Conservation (phyloP, 2,797 vertebrate genomes). For the Halcyon smyrnensis region DNA sequence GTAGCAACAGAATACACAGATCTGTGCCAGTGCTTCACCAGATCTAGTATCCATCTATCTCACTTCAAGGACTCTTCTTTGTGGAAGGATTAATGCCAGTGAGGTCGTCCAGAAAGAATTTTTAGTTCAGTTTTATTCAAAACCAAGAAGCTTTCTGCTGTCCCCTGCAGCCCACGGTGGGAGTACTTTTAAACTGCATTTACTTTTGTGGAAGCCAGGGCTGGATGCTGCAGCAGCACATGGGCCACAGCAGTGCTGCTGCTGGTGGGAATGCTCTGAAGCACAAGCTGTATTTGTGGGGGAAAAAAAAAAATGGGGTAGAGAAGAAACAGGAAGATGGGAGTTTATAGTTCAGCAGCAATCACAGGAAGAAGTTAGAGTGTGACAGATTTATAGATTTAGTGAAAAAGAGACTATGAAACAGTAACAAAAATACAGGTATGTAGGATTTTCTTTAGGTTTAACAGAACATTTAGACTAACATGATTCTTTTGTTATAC, state of each 20-base stretch:
- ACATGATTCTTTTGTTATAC: constrained; percentile 85
- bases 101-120: background rate
- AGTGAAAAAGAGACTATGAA: constrained; percentile 72
- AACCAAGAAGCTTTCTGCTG: background rate
- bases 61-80: background rate
- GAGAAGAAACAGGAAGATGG: background rate
- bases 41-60: background rate
- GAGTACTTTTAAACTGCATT: constrained; percentile 67
- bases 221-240: constrained; percentile 73
- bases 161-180: background rate
- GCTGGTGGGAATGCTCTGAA: background rate
- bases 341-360: background rate
- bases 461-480: constrained; percentile 79
- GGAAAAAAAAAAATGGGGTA: background rate
- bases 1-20: background rate
- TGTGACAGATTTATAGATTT: constrained; percentile 56
- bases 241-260: constrained; percentile 54
- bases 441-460: constrained; percentile 59
- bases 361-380: background rate
- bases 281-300: background rate
- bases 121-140: background rate
- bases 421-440: constrained; percentile 69
- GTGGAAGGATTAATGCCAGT: background rate
- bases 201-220: constrained; percentile 66
- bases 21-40: background rate